These are phyloP conservation scores for Probosciger aterrimus DNA, from an alignment of 2,113 vertebrate species.

Conservation along the genomic window DNA sequence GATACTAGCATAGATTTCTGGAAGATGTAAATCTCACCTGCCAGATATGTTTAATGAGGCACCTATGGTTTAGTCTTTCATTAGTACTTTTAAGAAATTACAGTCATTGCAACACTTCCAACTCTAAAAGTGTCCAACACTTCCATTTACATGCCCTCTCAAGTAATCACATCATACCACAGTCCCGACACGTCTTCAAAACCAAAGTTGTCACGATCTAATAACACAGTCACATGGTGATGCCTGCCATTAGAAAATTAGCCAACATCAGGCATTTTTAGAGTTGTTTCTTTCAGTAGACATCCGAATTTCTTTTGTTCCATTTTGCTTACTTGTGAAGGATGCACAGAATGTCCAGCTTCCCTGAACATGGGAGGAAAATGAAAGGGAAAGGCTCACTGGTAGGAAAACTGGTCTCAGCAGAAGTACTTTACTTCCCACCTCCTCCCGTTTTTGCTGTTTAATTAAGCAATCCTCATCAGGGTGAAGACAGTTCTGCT, in stretches of 20 bases:
- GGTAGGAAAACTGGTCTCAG: not conserved
- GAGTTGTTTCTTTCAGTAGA: not conserved
- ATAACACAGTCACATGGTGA: not conserved
- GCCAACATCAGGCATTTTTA: not conserved
- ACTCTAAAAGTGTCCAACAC: not conserved
- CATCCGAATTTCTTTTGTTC: not conserved
- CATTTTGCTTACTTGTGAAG: not conserved
- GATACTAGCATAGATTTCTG: not conserved
- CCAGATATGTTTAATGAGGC: not conserved
- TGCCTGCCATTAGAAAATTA: not conserved
- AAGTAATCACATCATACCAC: not conserved
- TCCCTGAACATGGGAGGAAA: not conserved
- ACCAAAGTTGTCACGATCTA: not conserved
- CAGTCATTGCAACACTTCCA: not conserved
- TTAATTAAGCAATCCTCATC: not conserved
- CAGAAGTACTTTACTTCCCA: not conserved
- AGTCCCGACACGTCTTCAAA: not conserved
- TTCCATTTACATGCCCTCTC: not conserved
- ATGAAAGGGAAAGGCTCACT: not conserved
- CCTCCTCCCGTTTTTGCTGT: not conserved
- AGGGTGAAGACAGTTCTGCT: accelerated
- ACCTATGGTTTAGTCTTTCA: not conserved
- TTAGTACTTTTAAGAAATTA: not conserved
- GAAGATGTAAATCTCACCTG: not conserved
- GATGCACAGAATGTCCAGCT: not conserved